phyloP scores from a whole-genome alignment of 2,113 vertebrate genomes.

The Centrocercus urophasianus region DNA sequence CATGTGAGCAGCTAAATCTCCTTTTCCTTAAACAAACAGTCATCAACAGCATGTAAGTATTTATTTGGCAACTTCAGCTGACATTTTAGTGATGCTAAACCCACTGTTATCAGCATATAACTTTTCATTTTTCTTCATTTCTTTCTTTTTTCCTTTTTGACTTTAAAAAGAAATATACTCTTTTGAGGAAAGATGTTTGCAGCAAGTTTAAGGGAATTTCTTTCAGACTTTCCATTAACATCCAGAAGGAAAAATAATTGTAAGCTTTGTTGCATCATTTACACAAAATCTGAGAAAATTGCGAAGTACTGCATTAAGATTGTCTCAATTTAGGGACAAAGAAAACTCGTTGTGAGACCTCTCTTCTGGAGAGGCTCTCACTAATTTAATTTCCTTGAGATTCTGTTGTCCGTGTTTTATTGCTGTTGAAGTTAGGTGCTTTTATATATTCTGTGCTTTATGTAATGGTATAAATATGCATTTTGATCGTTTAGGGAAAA shows the following conservation, averaged over 20 bases:
- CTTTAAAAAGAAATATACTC: conserved; percentile 41
- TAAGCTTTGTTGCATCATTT: conserved; percentile 68
- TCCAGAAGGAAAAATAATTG: conserved; percentile 60
- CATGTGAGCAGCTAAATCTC: conserved; percentile 65
- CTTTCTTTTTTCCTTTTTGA: not conserved
- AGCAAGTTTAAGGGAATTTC: conserved; percentile 62
- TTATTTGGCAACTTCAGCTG: conserved; percentile 77
- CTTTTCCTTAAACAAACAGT: conserved; percentile 62
- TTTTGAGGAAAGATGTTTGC: conserved; percentile 47
- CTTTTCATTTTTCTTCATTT: not conserved
- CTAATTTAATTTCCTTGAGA: not conserved
- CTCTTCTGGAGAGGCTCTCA: not conserved
- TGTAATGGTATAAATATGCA: conserved; percentile 23
- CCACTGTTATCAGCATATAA: conserved; percentile 68
- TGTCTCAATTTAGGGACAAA: conserved; percentile 65
- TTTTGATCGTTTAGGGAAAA: not conserved
- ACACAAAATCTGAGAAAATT: conserved; percentile 62
- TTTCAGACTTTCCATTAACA: conserved; percentile 45
- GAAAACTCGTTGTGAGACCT: not conserved
- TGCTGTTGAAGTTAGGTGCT: not conserved
- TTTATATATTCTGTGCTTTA: conserved; percentile 34
- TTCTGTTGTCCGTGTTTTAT: conserved; percentile 9
- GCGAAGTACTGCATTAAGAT: conserved; percentile 59
- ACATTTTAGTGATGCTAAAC: conserved; percentile 73
- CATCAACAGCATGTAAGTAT: conserved; percentile 68